Conservation (phyloP, 2,888 invertebrate genomes). For the Mechanitis messenoides region DNA sequence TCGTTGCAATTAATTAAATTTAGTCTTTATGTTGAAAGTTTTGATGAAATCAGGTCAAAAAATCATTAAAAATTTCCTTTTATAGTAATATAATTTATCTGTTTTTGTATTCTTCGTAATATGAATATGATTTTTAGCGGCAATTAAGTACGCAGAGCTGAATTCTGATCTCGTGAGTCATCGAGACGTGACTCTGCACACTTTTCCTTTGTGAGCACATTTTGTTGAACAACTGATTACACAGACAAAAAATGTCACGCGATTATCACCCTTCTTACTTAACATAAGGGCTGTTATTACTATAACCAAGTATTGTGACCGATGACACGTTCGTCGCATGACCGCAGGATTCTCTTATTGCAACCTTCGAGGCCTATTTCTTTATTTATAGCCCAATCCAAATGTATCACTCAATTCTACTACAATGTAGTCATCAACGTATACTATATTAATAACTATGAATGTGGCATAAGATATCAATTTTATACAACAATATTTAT, state of each 20-base stretch:
- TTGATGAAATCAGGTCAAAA: too few species aligned
- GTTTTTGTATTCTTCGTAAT: too few species aligned
- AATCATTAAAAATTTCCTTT: too few species aligned
- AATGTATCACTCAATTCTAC: too few species aligned
- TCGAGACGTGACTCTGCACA: slow-evolving; percentile 25
- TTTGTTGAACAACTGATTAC: slow-evolving; percentile 31
- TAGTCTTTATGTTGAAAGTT: too few species aligned
- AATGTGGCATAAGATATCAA: too few species aligned
- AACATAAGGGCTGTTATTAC: not conserved
- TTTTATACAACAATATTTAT: too few species aligned
- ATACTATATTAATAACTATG: not conserved
- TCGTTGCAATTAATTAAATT: too few species aligned
- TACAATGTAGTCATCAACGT: too few species aligned
- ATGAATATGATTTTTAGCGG: too few species aligned
- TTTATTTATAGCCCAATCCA: not conserved
- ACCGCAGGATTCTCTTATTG: slow-evolving; percentile 1
- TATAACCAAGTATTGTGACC: not conserved
- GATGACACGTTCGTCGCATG: not conserved
- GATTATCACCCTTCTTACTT: slow-evolving; percentile 10
- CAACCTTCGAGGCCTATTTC: not conserved
- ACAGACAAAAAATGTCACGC: slow-evolving; percentile 15
- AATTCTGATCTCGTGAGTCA: slow-evolving; percentile 33
- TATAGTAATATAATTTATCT: too few species aligned
- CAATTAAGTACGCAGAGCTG: slow-evolving; percentile 25
- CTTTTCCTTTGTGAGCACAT: slow-evolving; percentile 31